Percentiles rank a stretch among this genome's conserved stretches.
Conservation (phyloP, 37 sponge, comb jelly and placozoan species). For the Oscarella lobularis region DNA sequence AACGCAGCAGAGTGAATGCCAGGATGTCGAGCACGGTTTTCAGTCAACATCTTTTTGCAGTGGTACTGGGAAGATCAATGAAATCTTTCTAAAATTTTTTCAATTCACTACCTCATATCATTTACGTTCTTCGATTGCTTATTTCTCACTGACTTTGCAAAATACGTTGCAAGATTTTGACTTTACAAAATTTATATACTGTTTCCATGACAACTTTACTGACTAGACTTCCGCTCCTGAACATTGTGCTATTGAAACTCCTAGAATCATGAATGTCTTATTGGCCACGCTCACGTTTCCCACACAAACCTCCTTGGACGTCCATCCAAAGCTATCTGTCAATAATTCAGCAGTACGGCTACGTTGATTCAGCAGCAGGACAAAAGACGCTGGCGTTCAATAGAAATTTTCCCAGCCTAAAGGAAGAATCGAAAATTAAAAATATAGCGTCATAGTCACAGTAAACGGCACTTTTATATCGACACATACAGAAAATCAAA, state of each 20-base stretch:
- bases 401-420: conserved; percentile 71
- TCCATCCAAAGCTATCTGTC: conserved; percentile 85
- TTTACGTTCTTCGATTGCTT: conserved; percentile 11
- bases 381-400: conserved; percentile 64
- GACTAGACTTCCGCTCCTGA: conserved; percentile 70
- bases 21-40: conserved; percentile 61
- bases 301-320: no score
- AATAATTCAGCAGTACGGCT: conserved; percentile 50
- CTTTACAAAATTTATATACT: not conserved
- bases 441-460: no score
- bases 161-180: conserved; percentile 29
- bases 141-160: conserved; percentile 40
- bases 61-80: conserved; percentile 53
- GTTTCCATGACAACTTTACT: conserved; percentile 37
- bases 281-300: no score
- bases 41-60: conserved; percentile 39
- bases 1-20: conserved; percentile 69
- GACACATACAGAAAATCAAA: no score
- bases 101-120: not conserved
- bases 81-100: conserved; percentile 39
- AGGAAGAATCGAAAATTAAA: no score
- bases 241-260: conserved; percentile 84
- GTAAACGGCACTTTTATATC: no score
- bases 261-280: no score
- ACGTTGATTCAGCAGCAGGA: conserved; percentile 51